Base-by-base conservation (phyloP, 2,888 invertebrate genomes). In the Margaritifera margaritifera region DNA sequence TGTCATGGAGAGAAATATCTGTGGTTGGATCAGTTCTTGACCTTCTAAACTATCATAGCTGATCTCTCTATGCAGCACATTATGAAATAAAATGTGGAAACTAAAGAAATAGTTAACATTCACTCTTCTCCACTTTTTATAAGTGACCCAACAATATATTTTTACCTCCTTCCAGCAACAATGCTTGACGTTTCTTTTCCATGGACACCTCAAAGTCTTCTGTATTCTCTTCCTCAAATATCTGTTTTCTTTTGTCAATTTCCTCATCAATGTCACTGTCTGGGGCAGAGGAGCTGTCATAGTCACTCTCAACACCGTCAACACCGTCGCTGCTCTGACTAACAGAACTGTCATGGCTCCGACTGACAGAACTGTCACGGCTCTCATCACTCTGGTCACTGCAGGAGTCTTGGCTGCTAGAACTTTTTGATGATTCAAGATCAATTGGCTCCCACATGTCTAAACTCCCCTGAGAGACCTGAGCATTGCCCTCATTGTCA, bases 191-290 rank as follows among this genome's bases (percentile, higher is more conserved):
- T 65, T 89, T 89, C 62, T 83, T 85, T 42, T 85, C 83, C 53
- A 87, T 79, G 6, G 84, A 82, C 59, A 85, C 86, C 69, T 88
- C 88, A 82, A 89, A 89, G 75, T 88, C 86, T 66, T 81, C 80
- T 18, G 71, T 69, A 53, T 71, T 77, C 11, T 76, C 78, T 62
- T 57, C 67, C 61, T 67, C 74, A 61, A 68, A 69, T 42, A 69
- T 71, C 60, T 67, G 57, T 53, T 71, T 67, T 20, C 60, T 66
- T 65, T 60, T 69, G 54, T 74, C 74, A 6, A 74, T n/a, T 62
- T n/a, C n/a, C 62, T 74, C 74, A 54, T 74, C 73, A 67, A 58
- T 64, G 53, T 71, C 60, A 57, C 64, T 69, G 25, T 67, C 69
- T 27, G 69, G 64, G 24, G 68, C 64, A 24, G 66, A 63, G n/a